phyloP scores from a whole-genome alignment of 2,113 vertebrate species.

The Dicaeum eximium region DNA sequence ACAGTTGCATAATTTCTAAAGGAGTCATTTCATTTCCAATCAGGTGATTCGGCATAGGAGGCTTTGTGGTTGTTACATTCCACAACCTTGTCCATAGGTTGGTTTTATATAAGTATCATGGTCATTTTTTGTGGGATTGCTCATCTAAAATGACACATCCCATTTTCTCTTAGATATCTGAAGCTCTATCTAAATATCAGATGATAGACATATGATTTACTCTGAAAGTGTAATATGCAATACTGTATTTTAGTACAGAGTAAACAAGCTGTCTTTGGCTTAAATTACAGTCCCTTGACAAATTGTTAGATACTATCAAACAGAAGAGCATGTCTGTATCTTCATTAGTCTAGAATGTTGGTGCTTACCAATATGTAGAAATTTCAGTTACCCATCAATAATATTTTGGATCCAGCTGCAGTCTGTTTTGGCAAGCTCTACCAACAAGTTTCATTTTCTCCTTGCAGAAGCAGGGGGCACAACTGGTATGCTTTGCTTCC shows the following conservation, averaged over 20 bases:
- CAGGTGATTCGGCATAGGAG: rapidly evolving
- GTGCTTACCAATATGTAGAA: background rate
- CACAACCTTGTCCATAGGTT: background rate
- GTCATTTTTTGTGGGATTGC: background rate
- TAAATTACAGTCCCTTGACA: background rate
- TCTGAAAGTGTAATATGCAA: background rate
- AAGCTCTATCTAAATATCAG: background rate
- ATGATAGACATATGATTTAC: background rate
- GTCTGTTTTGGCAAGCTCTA: background rate
- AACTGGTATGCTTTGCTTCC: background rate
- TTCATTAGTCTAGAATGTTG: background rate
- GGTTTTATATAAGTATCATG: background rate
- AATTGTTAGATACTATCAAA: background rate
- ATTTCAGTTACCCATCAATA: background rate
- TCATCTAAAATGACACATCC: background rate
- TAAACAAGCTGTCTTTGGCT: background rate
- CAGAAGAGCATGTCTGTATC: background rate
- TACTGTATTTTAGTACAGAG: background rate
- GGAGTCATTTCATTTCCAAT: background rate
- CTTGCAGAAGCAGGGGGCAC: background rate
- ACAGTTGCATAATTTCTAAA: background rate
- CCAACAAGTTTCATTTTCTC: background rate
- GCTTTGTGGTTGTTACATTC: background rate
- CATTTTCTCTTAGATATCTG: background rate
- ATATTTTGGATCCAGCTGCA: background rate